These are phyloP conservation scores for Caprella mutica DNA, from an alignment of 2,888 invertebrate genomes.

Conservation along the genomic window DNA sequence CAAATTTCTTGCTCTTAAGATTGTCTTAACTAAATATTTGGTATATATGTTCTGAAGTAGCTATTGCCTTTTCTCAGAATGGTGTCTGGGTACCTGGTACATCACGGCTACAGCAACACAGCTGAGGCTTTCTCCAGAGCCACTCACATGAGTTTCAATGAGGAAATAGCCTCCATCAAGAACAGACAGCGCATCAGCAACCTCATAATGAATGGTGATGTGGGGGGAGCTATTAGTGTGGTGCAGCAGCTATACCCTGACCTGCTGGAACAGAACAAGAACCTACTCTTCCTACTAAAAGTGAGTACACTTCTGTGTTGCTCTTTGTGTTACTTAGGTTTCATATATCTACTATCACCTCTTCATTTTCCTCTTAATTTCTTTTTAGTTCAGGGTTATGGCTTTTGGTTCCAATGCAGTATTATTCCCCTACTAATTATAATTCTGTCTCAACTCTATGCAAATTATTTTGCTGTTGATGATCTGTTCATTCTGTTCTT, in stretches of 20 bases:
- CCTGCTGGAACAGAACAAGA: constrained; percentile 78
- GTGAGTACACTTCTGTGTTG: constrained; percentile 40
- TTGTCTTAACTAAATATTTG: too few relatives aligned
- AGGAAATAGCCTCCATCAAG: constrained; percentile 85
- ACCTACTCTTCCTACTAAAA: constrained; percentile 87
- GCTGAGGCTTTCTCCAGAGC: constrained; percentile 89
- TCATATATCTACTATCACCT: too few relatives aligned
- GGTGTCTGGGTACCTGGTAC: constrained; percentile 93
- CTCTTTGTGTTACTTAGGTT: too few relatives aligned
- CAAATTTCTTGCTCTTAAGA: too few relatives aligned
- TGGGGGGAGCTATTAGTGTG: constrained; percentile 88
- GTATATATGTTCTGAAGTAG: too few relatives aligned
- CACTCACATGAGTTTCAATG: constrained; percentile 78
- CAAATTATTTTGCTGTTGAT: too few relatives aligned
- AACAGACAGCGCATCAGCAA: constrained; percentile 93
- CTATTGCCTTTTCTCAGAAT: constrained; percentile 53
- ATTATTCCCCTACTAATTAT: too few relatives aligned
- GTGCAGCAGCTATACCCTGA: constrained; percentile 83
- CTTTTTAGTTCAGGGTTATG: too few relatives aligned
- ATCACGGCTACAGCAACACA: constrained; percentile 78
- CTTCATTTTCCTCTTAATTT: too few relatives aligned
- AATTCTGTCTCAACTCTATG: too few relatives aligned
- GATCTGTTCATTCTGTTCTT: too few relatives aligned
- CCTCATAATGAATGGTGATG: constrained; percentile 78
- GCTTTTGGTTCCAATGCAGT: too few relatives aligned